Percentiles rank a stretch among this genome's conserved stretches.
Evolutionary conservation across 2,797 vertebrate species (phyloP).

Genomic region (Halcyon chelicuti): DNA sequence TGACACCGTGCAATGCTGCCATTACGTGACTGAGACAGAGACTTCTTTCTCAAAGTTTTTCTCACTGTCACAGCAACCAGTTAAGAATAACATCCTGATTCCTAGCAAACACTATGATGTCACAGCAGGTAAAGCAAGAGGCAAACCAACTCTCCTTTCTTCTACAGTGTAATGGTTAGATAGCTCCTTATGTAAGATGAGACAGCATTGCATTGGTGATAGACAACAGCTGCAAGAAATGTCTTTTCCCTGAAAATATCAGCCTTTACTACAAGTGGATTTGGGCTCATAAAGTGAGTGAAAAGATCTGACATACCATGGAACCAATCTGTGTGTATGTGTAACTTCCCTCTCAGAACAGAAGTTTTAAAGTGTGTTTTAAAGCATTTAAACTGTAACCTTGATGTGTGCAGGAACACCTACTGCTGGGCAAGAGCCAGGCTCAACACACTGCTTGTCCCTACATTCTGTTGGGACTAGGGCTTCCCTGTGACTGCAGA

Average conservation of each 20-base stretch:
- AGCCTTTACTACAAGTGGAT: background rate
- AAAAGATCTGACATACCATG: background rate
- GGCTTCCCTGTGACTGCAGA: background rate
- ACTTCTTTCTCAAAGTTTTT: background rate
- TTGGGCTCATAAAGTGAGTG: background rate
- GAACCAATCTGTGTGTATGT: rapidly evolving
- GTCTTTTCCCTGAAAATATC: background rate
- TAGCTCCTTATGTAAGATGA: background rate
- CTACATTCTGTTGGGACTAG: rapidly evolving
- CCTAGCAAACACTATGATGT: background rate
- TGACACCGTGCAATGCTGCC: background rate
- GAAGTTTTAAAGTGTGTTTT: background rate
- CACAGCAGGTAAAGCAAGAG: background rate
- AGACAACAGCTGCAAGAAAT: background rate
- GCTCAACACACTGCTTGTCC: rapidly evolving
- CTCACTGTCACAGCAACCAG: background rate
- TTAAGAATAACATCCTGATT: background rate
- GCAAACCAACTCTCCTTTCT: background rate
- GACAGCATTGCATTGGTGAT: background rate
- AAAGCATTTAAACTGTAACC: background rate
- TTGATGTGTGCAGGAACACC: background rate
- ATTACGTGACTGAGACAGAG: background rate
- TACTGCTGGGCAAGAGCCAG: background rate
- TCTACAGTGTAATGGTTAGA: background rate
- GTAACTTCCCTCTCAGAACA: background rate